Conservation (phyloP, 2,888 invertebrate genomes). For the Lasioglossum oenotherae region DNA sequence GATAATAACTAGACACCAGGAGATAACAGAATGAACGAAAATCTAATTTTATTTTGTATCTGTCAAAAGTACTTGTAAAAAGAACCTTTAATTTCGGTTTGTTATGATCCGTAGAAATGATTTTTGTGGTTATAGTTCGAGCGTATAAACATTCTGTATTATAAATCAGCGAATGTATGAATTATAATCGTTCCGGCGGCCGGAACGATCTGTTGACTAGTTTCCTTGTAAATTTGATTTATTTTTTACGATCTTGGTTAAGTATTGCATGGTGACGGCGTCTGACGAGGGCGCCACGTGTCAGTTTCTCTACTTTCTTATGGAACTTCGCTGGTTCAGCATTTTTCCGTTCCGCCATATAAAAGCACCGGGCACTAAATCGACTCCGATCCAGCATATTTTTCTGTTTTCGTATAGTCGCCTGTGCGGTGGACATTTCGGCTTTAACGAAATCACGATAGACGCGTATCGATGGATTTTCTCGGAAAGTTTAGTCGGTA, state of each 20-base stretch:
- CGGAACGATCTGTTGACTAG: neutral
- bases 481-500: conserved; percentile 21
- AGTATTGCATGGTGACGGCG: conserved; percentile 53
- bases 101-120: neutral
- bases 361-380: conserved; percentile 67
- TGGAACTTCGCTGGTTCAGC: conserved; percentile 69
- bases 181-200: neutral
- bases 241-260: conserved; percentile 48
- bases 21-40: neutral
- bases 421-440: conserved; percentile 11
- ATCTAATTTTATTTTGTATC: neutral
- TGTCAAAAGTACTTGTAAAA: neutral
- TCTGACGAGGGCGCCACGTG: conserved; percentile 81
- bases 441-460: neutral
- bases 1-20: neutral
- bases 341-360: conserved; percentile 73
- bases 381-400: conserved; percentile 54
- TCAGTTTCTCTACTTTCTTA: conserved; percentile 73
- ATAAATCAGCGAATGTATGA: neutral
- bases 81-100: neutral
- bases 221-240: conserved; percentile 44
- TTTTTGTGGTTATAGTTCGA: neutral
- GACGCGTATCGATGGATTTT: conserved; percentile 33
- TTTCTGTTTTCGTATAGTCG: conserved; percentile 39
- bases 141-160: conserved; percentile 11